Percentiles rank a stretch among this genome's conserved stretches.
Conservation (phyloP, 2,113 vertebrate species). For the Odocoileus virginianus region DNA sequence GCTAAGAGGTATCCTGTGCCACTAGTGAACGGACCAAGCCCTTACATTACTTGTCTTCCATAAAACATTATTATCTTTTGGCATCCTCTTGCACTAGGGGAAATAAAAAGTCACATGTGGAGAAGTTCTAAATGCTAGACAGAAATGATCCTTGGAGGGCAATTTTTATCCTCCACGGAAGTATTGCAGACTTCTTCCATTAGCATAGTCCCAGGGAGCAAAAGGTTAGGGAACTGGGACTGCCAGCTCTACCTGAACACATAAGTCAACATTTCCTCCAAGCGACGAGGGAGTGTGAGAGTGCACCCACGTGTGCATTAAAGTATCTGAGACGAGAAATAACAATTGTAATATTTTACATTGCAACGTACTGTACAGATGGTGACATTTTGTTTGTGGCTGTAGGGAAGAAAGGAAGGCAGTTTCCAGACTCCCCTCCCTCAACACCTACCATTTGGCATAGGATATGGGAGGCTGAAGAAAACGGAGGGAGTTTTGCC, state of each 20-base stretch:
- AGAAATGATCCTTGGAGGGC: conserved; percentile 69
- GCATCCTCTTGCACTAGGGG: conserved; percentile 41
- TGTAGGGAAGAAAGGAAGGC: conserved; percentile 66
- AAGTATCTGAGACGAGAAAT: conserved; percentile 61
- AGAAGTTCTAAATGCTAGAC: conserved; percentile 68
- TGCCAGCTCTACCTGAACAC: conserved; percentile 69
- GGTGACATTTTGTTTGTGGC: conserved; percentile 77
- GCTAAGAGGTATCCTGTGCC: background rate
- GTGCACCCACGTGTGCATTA: background rate
- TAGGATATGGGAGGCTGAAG: conserved; percentile 72
- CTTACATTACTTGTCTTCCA: conserved; percentile 50
- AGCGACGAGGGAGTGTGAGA: background rate
- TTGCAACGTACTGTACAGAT: conserved; percentile 74
- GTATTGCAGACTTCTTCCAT: conserved; percentile 72
- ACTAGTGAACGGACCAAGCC: conserved; percentile 27
- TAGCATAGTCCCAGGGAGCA: conserved; percentile 73
- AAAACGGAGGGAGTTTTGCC: conserved; percentile 72
- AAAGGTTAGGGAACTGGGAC: conserved; percentile 65
- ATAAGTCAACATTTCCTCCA: conserved; percentile 71
- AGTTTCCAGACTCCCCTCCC: conserved; percentile 61
- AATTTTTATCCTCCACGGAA: conserved; percentile 69
- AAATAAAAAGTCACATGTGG: conserved; percentile 69
- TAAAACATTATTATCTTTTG: conserved; percentile 68
- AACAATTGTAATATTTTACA: conserved; percentile 71
- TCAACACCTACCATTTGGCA: conserved; percentile 82